Evolutionary conservation across 2,113 vertebrate genomes (phyloP), one percentile per base, ranked within the genome.

Genomic region (Coracopsis vasa): DNA sequence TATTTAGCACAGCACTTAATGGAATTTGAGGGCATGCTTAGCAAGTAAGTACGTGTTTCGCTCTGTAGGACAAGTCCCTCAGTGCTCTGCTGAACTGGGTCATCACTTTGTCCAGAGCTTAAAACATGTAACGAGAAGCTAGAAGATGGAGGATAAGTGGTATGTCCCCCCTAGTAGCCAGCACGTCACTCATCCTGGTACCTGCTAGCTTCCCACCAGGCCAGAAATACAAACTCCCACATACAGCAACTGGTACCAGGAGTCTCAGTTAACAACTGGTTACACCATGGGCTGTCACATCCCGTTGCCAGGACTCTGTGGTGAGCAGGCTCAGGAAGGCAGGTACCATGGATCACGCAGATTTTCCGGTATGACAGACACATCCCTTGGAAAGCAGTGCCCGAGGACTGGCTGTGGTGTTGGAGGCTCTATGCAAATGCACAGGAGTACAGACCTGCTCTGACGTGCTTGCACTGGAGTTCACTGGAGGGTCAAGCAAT

Each of bases 201-300:
- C 61, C 82, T 72, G 48, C 48, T 20, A 16, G 53, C 69, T 73
- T 41, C 41, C 84, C 58, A 37, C 15, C 16, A 11, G 48, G 50
- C 33, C 83, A 80, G 67, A 53, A 86, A 51, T 11, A 31, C 1
- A 16, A 69, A n/a, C 8, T 72, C 82, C 56, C 58, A 28, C 6
- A 1, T 0, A 15, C 0, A 23, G 24, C 65, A 73, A 1, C 0
- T 20, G 35, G 51, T 85, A 18, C 31, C 0, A 0, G 35, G 61
- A 29, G 18, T 35, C 7, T 70, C 62, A 5, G 51, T 28, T 14
- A 33, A n/a, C 51, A 72, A 16, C 66, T 14, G 62, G 62, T 45
- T 21, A 8, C 42, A 6, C 24, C 62, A 11, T 2, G 1, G 48
- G 48, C 70, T 56, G 64, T 29, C 66, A 8, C 66, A 23, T 5